A percentile compares a stretch with the other conserved stretches of the same genome.
These are phyloP conservation scores for Tridacna gigas DNA, from an alignment of 2,888 invertebrate species.

Conservation along the genomic window DNA sequence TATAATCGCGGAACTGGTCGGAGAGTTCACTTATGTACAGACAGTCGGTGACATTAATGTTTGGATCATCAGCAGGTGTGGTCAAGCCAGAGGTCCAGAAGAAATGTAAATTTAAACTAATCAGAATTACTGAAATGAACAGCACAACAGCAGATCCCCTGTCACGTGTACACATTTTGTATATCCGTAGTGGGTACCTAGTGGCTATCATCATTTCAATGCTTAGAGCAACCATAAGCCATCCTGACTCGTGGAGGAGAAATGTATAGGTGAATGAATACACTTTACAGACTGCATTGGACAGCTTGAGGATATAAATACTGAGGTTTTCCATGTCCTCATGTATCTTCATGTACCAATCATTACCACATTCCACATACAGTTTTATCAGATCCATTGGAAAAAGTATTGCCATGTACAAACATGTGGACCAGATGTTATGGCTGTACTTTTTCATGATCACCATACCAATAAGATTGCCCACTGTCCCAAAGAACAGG, in stretches of 20 bases:
- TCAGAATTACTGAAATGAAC: slow-evolving; percentile 80
- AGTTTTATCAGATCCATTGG: slow-evolving; percentile 79
- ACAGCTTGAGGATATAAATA: slow-evolving; percentile 72
- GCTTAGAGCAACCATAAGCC: slow-evolving; percentile 80
- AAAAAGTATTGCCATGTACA: slow-evolving; percentile 78
- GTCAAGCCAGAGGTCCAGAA: slow-evolving; percentile 83
- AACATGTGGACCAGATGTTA: slow-evolving; percentile 81
- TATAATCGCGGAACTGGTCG: slow-evolving; percentile 73
- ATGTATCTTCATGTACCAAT: slow-evolving; percentile 73
- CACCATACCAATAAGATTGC: slow-evolving; percentile 71
- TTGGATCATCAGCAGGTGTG: slow-evolving; percentile 63
- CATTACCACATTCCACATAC: slow-evolving; percentile 80
- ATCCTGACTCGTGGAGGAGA: slow-evolving; percentile 76
- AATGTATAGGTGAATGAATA: slow-evolving; percentile 80
- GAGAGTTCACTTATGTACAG: slow-evolving; percentile 76
- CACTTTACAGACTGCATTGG: slow-evolving; percentile 82
- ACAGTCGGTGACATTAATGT: slow-evolving; percentile 56
- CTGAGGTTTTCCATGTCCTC: slow-evolving; percentile 65
- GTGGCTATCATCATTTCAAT: slow-evolving; percentile 80
- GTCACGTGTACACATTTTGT: slow-evolving; percentile 79
- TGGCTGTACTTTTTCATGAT: slow-evolving; percentile 73
- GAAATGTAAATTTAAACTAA: slow-evolving; percentile 82
- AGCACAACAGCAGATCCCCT: slow-evolving; percentile 79
- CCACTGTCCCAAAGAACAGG: slow-evolving; percentile 77
- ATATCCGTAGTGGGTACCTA: slow-evolving; percentile 74